Base-by-base conservation (phyloP, 92 coral and sea anemone species). In the Siderastrea siderea region DNA sequence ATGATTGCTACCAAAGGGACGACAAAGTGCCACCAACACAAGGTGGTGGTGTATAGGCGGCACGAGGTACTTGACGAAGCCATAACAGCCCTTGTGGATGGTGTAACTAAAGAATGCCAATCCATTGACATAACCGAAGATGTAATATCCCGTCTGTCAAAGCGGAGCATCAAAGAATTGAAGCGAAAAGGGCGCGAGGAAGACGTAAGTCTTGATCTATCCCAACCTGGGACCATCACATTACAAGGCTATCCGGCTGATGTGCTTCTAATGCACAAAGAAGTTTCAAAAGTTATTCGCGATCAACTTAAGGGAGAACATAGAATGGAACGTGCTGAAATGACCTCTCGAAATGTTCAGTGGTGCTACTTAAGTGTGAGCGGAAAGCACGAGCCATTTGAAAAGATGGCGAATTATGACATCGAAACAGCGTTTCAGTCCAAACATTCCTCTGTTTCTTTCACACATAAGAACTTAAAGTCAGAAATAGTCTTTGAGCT, bases 331-430 rank as follows among this genome's bases (percentile, higher is more conserved):
- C 85, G 69, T 19, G 89, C 89, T 15, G 53, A 84, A 77, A 86
- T 89, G 67, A 86, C 75, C 55, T 81, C 92, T 8, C 78, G 79
- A 51, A 89, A 45, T 19, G 77, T 89, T 8, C 92, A 89, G 81
- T 89, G 92, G 92, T 84, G 80, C 51, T 89, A 77, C 80, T 59
- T 9, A 6, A 86, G 55, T 15, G 77, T 48, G 11, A 44, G 67
- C 19, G 78, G 78, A 26, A 47, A 49, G 17, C 64, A 55, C 19
- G 78, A 68, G 10, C 78, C 86, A 69, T 82, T 68, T 66, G 72
- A 47, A 15, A 82, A 38, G 77, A 58, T 68, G 55, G 86, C 72
- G 19, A 82, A 82, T 71, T 63, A 68, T 17, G 78, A 82, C 43
- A 82, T 82, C 19, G 86, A 82, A 71, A 71, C 86, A 58, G 86